Percentiles rank a stretch among this genome's conserved stretches.
phyloP scores from a whole-genome alignment of 2,113 vertebrate species.

The Poeciliopsis retropinna region DNA sequence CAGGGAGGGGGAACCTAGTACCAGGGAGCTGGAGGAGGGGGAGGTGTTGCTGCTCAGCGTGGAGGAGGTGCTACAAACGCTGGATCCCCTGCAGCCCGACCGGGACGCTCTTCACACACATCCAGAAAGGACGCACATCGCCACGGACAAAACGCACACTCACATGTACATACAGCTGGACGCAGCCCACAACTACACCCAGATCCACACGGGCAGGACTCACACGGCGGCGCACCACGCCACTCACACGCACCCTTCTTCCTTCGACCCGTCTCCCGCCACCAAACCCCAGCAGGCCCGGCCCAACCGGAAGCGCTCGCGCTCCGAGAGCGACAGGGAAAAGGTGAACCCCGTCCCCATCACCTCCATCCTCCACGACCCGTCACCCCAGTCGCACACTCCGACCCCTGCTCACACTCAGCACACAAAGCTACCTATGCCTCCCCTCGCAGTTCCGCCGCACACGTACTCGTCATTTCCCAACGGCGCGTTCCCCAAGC shows the following conservation, averaged over 20 bases:
- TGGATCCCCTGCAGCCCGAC: slow-evolving; percentile 71
- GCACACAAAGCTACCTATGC: slow-evolving; percentile 80
- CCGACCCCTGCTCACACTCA: slow-evolving; percentile 85
- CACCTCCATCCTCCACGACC: slow-evolving; percentile 91
- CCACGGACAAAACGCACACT: slow-evolving; percentile 63
- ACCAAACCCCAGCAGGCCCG: slow-evolving; percentile 86
- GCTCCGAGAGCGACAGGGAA: slow-evolving; percentile 95
- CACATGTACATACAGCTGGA: slow-evolving; percentile 75
- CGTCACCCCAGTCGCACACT: slow-evolving; percentile 82
- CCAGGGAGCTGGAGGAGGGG: slow-evolving; percentile 78
- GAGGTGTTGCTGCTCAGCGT: slow-evolving; percentile 92
- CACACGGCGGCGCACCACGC: slow-evolving; percentile 77
- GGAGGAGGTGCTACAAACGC: slow-evolving; percentile 90
- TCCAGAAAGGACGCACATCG: slow-evolving; percentile 55
- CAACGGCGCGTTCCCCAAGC: slow-evolving; percentile 89
- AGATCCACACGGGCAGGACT: slow-evolving; percentile 71
- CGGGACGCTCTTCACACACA: slow-evolving; percentile 58
- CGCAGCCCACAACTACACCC: slow-evolving; percentile 73
- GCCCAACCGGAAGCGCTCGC: slow-evolving; percentile 92
- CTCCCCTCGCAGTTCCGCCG: slow-evolving; percentile 83
- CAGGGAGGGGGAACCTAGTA: slow-evolving; percentile 87
- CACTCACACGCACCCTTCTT: slow-evolving; percentile 75
- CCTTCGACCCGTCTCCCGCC: slow-evolving; percentile 82
- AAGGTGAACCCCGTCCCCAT: slow-evolving; percentile 94
- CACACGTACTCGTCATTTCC: slow-evolving; percentile 70